Conservation (phyloP, 1,140 invertebrate species). For the Trachymyrmex cornetzi region DNA sequence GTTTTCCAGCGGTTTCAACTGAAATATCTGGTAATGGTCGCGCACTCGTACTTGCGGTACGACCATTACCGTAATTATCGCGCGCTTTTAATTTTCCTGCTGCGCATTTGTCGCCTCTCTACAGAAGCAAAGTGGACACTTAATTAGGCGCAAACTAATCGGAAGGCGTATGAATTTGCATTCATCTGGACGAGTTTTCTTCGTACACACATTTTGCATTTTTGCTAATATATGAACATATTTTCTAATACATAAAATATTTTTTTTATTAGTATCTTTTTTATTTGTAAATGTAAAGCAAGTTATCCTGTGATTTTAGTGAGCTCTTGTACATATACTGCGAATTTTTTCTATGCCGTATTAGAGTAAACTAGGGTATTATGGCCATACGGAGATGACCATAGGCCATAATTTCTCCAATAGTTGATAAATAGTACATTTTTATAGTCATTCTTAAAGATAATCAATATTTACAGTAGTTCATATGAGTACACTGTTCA, state of each 20-base stretch:
- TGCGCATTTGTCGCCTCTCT: conserved; percentile 37
- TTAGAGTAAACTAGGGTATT: too few species aligned
- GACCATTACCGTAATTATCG: conserved; percentile 63
- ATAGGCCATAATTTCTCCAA: too few species aligned
- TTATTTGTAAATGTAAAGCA: background rate
- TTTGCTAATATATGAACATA: background rate
- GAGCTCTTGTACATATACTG: too few species aligned
- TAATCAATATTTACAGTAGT: too few species aligned
- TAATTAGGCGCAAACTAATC: conserved; percentile 60
- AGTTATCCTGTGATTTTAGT: background rate
- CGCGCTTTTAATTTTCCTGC: conserved; percentile 49
- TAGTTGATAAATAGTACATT: too few species aligned
- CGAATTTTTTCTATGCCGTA: too few species aligned
- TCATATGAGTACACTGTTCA: too few species aligned
- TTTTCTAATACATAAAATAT: background rate
- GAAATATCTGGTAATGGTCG: conserved; percentile 54
- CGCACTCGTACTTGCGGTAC: conserved; percentile 13
- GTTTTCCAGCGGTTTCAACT: conserved; percentile 51
- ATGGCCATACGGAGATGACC: too few species aligned
- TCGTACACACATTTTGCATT: background rate
- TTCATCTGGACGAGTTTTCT: background rate
- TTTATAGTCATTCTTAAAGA: too few species aligned
- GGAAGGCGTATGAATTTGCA: conserved; percentile 19
- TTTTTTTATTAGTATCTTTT: background rate
- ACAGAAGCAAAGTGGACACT: conserved; percentile 35